A percentile compares a stretch with the other conserved stretches of the same genome.
These are phyloP conservation scores for Megalonaias nervosa DNA, from an alignment of 1,140 invertebrate genomes.

Conservation along the genomic window DNA sequence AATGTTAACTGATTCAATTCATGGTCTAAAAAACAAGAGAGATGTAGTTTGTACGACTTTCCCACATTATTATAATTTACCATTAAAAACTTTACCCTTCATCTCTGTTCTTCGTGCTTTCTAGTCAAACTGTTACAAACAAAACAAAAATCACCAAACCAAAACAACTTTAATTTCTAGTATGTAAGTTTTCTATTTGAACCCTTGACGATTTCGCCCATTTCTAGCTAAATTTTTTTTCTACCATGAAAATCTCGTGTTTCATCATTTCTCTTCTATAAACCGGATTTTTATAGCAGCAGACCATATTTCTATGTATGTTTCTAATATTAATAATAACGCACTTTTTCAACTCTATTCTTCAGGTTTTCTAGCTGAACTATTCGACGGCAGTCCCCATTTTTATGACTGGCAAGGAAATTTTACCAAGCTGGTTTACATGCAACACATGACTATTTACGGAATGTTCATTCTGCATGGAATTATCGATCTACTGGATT, in stretches of 20 bases:
- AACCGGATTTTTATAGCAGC: slow-evolving; percentile 1
- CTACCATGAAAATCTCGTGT: neutral
- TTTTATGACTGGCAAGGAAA: slow-evolving; percentile 31
- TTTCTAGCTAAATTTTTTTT: too few species aligned
- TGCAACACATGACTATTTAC: slow-evolving; percentile 49
- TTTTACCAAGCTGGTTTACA: slow-evolving; percentile 37
- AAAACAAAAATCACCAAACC: too few species aligned
- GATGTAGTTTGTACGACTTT: too few species aligned
- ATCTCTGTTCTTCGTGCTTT: too few species aligned
- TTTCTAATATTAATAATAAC: neutral
- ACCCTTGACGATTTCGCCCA: too few species aligned
- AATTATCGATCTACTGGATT: slow-evolving; percentile 38
- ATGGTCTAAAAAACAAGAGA: too few species aligned
- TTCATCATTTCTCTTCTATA: neutral
- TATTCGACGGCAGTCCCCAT: slow-evolving; percentile 27
- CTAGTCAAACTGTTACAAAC: too few species aligned
- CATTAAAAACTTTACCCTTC: too few species aligned
- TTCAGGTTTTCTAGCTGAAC: slow-evolving; percentile 44
- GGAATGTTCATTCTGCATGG: slow-evolving; percentile 42
- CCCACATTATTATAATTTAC: too few species aligned
- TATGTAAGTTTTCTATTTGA: too few species aligned
- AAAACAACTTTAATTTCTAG: too few species aligned
- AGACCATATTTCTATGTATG: slow-evolving; percentile 3
- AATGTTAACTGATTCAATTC: too few species aligned
- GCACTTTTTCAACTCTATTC: neutral